Base-by-base conservation (phyloP, 2,113 vertebrate species). In the Mugil cephalus region DNA sequence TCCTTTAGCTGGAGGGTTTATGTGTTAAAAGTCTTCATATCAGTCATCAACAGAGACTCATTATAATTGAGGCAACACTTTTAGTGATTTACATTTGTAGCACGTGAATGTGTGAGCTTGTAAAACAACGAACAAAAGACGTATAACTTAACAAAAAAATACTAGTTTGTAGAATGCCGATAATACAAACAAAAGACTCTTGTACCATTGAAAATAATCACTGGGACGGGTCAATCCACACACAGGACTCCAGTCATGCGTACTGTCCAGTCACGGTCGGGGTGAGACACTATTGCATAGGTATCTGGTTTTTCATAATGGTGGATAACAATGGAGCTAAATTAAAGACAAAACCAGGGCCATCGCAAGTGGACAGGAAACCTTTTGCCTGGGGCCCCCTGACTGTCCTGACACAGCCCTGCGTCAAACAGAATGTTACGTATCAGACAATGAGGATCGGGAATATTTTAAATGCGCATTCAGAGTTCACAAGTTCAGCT, bases 281-380 rank as follows among this genome's bases (percentile, higher is more conserved):
- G 19, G 42, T 8, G 11, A 1, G 40, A 56, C 50, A 43, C 66
- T 83, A 68, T 85, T 88, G 87, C 80, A 89, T 79, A 81, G 74
- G 61, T 30, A 50, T 63, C 14, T 6, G 9, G 4, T 52, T 58
- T 71, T 65, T 60, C 2, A 68, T 39, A 0, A 13, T 45, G 18
- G 36, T 30, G 24, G 24, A 30, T 3, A 39, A 53, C 58, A 52
- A 47, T 43, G 50, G 63, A 36, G 7, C 47, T 14, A 40, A 51
- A 47, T 42, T 60, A 0, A 46, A 70, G 17, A 48, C 12, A 50
- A n/a, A n/a, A n/a, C n/a, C n/a, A n/a, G n/a, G n/a, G n/a, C n/a
- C n/a, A n/a, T n/a, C n/a, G n/a, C n/a, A n/a, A n/a, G n/a, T n/a
- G n/a, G n/a, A n/a, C n/a, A n/a, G n/a, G n/a, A n/a, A n/a, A n/a